phyloP scores from a whole-genome alignment of 2,888 invertebrate species.

The Brachylomia viminalis region DNA sequence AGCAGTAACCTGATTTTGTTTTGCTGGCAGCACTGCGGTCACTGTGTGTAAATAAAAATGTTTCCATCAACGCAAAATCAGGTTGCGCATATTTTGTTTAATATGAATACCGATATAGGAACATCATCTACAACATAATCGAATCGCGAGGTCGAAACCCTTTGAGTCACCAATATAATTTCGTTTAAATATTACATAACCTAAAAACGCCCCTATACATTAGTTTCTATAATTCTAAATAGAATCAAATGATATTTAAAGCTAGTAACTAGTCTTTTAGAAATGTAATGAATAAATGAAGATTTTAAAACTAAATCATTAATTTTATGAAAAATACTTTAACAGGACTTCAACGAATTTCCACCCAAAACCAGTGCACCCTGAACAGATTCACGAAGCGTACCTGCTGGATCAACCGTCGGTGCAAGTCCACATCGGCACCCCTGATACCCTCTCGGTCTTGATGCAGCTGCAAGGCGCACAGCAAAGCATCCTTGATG shows the following conservation, averaged over 20 bases:
- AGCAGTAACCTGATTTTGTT: neutral
- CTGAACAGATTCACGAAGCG: conserved; percentile 50
- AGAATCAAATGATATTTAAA: too few species aligned
- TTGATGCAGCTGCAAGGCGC: conserved; percentile 94
- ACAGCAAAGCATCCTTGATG: conserved; percentile 94
- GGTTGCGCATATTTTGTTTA: neutral
- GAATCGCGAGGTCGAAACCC: neutral
- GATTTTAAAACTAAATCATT: neutral
- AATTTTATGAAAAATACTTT: neutral
- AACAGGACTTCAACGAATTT: neutral
- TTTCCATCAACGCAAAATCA: neutral
- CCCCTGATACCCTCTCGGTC: conserved; percentile 91
- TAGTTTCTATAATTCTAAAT: neutral
- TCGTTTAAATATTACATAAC: neutral
- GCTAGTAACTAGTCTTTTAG: neutral
- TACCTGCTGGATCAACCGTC: conserved; percentile 94
- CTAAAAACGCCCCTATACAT: neutral
- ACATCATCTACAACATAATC: neutral
- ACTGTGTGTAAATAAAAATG: neutral
- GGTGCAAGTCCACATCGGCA: conserved; percentile 93
- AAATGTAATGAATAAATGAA: neutral
- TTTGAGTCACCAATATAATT: neutral
- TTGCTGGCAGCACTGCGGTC: neutral
- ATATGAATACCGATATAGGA: neutral
- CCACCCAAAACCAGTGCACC: conserved; percentile 49